Conservation (phyloP, 2,797 vertebrate genomes). For the Cyclopterus lumpus region DNA sequence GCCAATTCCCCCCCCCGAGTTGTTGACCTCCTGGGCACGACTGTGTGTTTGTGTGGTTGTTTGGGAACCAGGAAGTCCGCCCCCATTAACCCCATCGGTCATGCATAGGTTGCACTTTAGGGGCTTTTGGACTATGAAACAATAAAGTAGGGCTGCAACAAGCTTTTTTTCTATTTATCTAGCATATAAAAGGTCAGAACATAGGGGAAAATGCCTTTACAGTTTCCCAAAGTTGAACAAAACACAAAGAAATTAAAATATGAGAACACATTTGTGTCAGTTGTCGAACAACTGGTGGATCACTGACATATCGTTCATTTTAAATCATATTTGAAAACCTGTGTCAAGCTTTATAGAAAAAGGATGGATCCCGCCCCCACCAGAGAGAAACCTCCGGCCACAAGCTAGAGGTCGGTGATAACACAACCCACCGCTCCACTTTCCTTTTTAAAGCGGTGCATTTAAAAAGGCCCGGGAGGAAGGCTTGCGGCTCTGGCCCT, state of each 20-base stretch:
- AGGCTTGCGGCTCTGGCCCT: too few species aligned
- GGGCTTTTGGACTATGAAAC: neutral
- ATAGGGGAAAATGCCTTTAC: neutral
- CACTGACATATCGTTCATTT: neutral
- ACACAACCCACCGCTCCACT: too few species aligned
- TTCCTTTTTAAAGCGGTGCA: too few species aligned
- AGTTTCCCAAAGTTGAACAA: neutral
- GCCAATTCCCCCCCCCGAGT: conserved; percentile 37
- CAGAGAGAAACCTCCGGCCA: neutral
- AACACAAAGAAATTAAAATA: neutral
- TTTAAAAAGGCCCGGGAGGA: too few species aligned
- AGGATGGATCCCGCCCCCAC: neutral
- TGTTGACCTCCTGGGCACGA: conserved; percentile 55
- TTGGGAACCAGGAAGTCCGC: conserved; percentile 51
- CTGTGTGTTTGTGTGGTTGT: conserved; percentile 43
- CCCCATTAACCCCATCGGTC: conserved; percentile 27
- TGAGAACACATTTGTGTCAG: neutral
- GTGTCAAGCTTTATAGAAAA: neutral
- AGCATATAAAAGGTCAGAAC: neutral
- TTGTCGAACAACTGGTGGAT: neutral
- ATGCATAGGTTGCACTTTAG: conserved; percentile 23
- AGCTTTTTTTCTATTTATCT: neutral
- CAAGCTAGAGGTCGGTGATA: neutral
- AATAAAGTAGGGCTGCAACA: neutral
- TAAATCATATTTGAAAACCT: neutral